Evolutionary conservation across 2,113 vertebrate genomes (phyloP).

Genomic region (Cephalopholis sonnerati): DNA sequence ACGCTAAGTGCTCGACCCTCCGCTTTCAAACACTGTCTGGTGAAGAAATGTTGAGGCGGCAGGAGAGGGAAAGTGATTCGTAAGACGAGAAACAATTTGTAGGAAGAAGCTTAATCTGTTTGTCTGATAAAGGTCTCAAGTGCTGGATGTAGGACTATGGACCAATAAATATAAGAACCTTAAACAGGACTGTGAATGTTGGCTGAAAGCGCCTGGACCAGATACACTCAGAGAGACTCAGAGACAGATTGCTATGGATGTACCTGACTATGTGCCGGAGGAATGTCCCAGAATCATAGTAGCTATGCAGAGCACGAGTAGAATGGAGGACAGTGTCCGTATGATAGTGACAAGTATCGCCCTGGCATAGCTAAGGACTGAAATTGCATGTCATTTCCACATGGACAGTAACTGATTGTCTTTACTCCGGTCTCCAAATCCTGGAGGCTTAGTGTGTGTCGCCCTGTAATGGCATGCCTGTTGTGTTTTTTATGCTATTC

Average conservation of each 20-base stretch:
- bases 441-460: slow-evolving; percentile 49
- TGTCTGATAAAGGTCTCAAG: slow-evolving; percentile 40
- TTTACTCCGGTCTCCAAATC: slow-evolving; percentile 39
- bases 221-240: slow-evolving; percentile 36
- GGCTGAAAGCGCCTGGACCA: slow-evolving; percentile 14
- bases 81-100: not conserved
- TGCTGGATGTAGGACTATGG: slow-evolving; percentile 55
- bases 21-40: slow-evolving; percentile 95
- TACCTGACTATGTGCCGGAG: slow-evolving; percentile 34
- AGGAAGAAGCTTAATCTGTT: slow-evolving; percentile 1
- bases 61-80: not conserved
- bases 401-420: slow-evolving; percentile 55
- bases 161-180: slow-evolving; percentile 33
- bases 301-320: slow-evolving; percentile 47
- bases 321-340: not conserved
- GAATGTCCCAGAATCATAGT: slow-evolving; percentile 48
- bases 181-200: slow-evolving; percentile 62
- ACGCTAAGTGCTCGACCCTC: slow-evolving; percentile 89
- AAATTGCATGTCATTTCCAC: slow-evolving; percentile 68
- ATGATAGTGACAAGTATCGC: slow-evolving; percentile 6
- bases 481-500: slow-evolving; percentile 49
- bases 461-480: slow-evolving; percentile 64
- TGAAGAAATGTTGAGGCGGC: slow-evolving; percentile 92
- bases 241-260: slow-evolving; percentile 37
- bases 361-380: slow-evolving; percentile 44